These are phyloP conservation scores for Carapus acus DNA, from an alignment of 2,797 vertebrate species.

Conservation along the genomic window DNA sequence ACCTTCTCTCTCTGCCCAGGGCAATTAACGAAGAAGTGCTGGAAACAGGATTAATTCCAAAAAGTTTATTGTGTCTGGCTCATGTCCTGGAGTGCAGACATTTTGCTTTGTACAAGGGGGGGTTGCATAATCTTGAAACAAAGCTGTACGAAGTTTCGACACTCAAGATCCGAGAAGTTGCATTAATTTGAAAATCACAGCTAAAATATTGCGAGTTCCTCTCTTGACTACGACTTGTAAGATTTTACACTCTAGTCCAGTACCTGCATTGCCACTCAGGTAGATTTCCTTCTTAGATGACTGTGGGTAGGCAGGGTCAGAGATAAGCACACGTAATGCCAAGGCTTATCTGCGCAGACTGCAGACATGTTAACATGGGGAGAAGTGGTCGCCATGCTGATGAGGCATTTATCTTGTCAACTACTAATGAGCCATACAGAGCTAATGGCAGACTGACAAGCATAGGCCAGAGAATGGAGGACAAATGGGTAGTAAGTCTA, in stretches of 20 bases:
- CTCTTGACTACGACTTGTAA: not conserved
- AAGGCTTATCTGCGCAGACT: slow-evolving; percentile 67
- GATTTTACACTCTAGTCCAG: slow-evolving; percentile 5
- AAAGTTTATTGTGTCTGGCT: slow-evolving; percentile 1
- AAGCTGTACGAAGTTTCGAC: too few species aligned
- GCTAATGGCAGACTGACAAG: slow-evolving; percentile 38
- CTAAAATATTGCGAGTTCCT: too few species aligned
- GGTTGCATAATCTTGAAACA: slow-evolving; percentile 6
- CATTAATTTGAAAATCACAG: too few species aligned
- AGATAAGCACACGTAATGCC: slow-evolving; percentile 59
- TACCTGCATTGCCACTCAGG: slow-evolving; percentile 17
- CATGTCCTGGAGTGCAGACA: not conserved
- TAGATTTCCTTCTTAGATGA: slow-evolving; percentile 33
- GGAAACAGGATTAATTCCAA: slow-evolving; percentile 1
- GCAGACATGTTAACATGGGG: slow-evolving; percentile 55
- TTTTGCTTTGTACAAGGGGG: not conserved
- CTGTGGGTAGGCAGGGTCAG: slow-evolving; percentile 34
- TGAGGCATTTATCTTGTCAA: slow-evolving; percentile 64
- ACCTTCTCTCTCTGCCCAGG: slow-evolving; percentile 6
- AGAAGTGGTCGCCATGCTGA: slow-evolving; percentile 60
- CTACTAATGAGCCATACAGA: slow-evolving; percentile 70
- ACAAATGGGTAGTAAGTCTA: too few species aligned
- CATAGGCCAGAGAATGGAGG: slow-evolving; percentile 13
- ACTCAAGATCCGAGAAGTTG: too few species aligned
- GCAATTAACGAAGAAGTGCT: slow-evolving; percentile 9